Evolutionary conservation across 1,140 invertebrate genomes (phyloP).

Genomic region (Leptinotarsa texana): DNA sequence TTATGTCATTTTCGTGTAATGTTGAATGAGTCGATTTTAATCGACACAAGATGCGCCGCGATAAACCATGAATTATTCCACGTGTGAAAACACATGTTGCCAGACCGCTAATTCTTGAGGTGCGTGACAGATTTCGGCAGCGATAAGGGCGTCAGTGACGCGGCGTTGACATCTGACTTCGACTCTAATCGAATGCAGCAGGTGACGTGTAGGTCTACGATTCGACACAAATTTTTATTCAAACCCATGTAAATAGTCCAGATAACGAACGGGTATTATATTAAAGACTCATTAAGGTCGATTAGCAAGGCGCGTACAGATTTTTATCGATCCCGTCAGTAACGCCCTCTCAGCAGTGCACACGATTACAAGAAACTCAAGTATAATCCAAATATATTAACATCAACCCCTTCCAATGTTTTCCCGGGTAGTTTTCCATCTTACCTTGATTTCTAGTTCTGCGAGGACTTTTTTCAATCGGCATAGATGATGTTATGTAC

Average conservation of each 20-base stretch:
- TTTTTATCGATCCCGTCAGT: no score
- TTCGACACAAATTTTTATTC: background rate
- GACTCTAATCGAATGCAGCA: background rate
- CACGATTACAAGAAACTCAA: no score
- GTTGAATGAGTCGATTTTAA: constrained; percentile 26
- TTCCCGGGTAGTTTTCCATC: no score
- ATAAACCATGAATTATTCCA: constrained; percentile 27
- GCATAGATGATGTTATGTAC: no score
- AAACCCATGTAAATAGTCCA: constrained; percentile 1
- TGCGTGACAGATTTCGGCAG: constrained; percentile 21
- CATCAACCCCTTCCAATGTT: no score
- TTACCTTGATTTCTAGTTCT: no score
- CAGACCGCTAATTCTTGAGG: constrained; percentile 27
- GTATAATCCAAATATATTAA: no score
- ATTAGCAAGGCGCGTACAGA: background rate
- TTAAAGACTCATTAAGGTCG: background rate
- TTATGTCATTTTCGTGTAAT: constrained; percentile 29
- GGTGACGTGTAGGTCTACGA: background rate
- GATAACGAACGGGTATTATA: background rate
- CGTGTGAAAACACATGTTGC: constrained; percentile 31
- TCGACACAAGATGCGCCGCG: constrained; percentile 19
- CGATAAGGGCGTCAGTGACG: background rate
- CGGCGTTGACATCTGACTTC: constrained; percentile 8
- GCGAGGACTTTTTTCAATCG: no score
- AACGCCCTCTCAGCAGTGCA: no score